Evolutionary conservation across 1,140 invertebrate genomes (phyloP).

Genomic region (Solenopsis invicta): DNA sequence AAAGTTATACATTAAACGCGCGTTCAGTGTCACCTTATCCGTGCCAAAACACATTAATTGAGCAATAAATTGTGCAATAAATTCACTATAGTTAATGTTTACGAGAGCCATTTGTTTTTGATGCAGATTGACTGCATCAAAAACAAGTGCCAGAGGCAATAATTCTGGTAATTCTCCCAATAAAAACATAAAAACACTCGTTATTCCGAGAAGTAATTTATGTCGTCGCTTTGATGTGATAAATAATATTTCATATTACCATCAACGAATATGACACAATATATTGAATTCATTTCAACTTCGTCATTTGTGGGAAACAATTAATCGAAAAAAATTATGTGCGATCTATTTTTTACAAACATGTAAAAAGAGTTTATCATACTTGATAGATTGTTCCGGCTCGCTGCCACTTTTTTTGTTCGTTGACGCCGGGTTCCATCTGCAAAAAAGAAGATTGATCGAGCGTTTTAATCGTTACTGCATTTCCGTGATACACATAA

Average conservation of each 20-base stretch:
- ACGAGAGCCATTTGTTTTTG: not conserved
- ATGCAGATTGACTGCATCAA: not conserved
- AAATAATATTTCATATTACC: not conserved
- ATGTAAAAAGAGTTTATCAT: conserved; percentile 32
- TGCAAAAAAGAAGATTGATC: conserved; percentile 29
- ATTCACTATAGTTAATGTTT: not conserved
- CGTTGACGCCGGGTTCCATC: conserved; percentile 62
- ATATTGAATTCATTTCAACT: not conserved
- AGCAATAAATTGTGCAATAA: not conserved
- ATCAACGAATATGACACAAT: not conserved
- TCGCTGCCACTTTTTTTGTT: conserved; percentile 69
- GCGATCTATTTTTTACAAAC: not conserved
- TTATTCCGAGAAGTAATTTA: not conserved
- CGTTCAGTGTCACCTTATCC: not conserved
- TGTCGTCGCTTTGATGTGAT: not conserved
- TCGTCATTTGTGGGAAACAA: not conserved
- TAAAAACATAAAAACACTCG: not conserved
- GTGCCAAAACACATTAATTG: not conserved
- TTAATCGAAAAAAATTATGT: not conserved
- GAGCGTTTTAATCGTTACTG: not conserved
- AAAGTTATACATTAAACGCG: too few species aligned
- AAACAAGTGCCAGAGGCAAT: too few species aligned
- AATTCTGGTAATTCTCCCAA: not conserved
- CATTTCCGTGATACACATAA: not conserved
- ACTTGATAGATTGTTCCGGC: conserved; percentile 79